Conservation (phyloP, 2,888 invertebrate species). For the Lamellibrachia satsuma region DNA sequence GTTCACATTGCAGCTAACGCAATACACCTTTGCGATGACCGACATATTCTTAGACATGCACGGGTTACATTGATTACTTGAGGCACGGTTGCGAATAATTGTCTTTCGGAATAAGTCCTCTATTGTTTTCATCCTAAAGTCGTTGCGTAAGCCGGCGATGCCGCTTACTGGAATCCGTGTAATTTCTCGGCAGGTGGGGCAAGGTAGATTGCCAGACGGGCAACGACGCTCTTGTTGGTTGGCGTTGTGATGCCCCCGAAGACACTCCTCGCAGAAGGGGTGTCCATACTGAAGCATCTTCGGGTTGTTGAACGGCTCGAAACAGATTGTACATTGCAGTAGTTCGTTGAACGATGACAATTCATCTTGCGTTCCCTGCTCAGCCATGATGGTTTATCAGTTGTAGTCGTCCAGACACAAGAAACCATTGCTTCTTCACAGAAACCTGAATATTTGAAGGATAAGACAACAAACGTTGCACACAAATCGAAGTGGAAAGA, state of each 20-base stretch:
- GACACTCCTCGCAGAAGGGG: conserved; percentile 37
- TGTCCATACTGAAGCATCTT: conserved; percentile 41
- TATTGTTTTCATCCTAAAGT: conserved; percentile 41
- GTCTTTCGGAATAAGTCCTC: background rate
- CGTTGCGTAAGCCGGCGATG: conserved; percentile 41
- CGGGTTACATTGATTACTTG: background rate
- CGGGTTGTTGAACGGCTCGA: conserved; percentile 42
- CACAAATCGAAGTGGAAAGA: background rate
- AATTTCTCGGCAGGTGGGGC: conserved; percentile 45
- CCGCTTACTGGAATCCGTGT: conserved; percentile 41
- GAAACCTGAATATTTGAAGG: background rate
- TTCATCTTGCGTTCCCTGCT: background rate
- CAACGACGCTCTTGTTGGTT: conserved; percentile 42
- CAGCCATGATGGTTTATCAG: background rate
- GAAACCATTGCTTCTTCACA: background rate
- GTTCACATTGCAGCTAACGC: conserved; percentile 40
- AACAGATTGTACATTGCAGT: conserved; percentile 48
- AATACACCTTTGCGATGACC: conserved; percentile 30
- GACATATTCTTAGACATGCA: background rate
- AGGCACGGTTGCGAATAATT: background rate
- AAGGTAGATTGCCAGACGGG: conserved; percentile 41
- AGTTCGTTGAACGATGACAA: conserved; percentile 38
- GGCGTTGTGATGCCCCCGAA: conserved; percentile 40
- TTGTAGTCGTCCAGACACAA: background rate
- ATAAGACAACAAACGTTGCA: background rate